Conservation (phyloP, 2,888 invertebrate genomes). For the Aleiodes leptofemur region DNA sequence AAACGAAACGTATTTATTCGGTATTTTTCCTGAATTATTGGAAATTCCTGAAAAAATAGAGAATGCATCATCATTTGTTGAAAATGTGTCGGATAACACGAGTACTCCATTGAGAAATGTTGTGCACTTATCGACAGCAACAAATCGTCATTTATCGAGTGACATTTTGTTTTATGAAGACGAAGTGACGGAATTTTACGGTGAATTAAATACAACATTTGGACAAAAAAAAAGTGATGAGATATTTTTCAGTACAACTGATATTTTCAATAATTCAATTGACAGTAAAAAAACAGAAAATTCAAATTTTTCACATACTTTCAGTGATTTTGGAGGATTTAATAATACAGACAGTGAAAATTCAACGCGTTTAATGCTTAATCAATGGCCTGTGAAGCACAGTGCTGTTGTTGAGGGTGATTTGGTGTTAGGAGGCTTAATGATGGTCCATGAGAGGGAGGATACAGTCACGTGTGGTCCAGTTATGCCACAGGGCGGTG, state of each 20-base stretch:
- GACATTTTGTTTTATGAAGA: neutral
- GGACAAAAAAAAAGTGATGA: neutral
- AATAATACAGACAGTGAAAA: conserved; percentile 54
- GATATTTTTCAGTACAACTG: neutral
- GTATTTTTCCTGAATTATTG: no score
- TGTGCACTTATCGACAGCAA: neutral
- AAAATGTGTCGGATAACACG: no score
- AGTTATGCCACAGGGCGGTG: conserved; percentile 92
- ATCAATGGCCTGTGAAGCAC: conserved; percentile 85
- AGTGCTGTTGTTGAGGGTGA: conserved; percentile 90
- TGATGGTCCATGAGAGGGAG: conserved; percentile 94
- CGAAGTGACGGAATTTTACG: neutral
- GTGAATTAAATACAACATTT: neutral
- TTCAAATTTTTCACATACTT: neutral
- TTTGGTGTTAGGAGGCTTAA: conserved; percentile 89
- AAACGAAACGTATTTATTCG: no score
- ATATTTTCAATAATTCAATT: neutral
- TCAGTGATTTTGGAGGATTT: conserved; percentile 30
- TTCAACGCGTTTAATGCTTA: conserved; percentile 64
- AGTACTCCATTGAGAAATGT: neutral
- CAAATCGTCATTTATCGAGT: neutral
- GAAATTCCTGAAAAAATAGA: no score
- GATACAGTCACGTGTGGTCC: conserved; percentile 89
- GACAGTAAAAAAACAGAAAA: conserved; percentile 14
- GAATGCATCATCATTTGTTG: no score